A percentile compares a stretch with the other conserved stretches of the same genome.
Evolutionary conservation across 2,113 vertebrate genomes (phyloP).

Genomic region (Panurus biarmicus): DNA sequence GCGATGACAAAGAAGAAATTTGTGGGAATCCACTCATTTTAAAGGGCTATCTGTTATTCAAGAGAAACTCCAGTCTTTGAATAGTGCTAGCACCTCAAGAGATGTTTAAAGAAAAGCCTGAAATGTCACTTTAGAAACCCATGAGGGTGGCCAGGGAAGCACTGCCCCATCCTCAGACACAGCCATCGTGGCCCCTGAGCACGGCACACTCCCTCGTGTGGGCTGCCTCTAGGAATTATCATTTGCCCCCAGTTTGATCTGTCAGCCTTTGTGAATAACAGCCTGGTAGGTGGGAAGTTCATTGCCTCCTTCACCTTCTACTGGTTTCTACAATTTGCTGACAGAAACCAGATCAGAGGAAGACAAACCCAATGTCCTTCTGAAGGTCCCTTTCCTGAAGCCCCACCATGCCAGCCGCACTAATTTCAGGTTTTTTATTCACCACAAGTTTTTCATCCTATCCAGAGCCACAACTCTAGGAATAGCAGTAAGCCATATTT

Average conservation of each 20-base stretch:
- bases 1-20: neutral
- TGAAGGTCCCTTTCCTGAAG: neutral
- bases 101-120: neutral
- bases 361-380: neutral
- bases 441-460: neutral
- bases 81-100: neutral
- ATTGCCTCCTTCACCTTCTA: neutral
- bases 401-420: accelerated
- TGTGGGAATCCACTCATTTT: neutral
- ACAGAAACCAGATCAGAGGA: neutral
- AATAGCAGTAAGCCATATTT: neutral
- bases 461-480: neutral
- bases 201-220: accelerated
- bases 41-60: neutral
- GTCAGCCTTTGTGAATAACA: neutral
- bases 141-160: neutral
- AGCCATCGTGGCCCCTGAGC: accelerated
- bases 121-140: neutral
- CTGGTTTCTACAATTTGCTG: accelerated
- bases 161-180: neutral
- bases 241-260: neutral
- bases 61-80: neutral
- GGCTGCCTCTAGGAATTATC: neutral
- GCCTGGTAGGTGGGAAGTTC: neutral
- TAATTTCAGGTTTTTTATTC: neutral